Evolutionary conservation across 2,888 invertebrate species (phyloP).

Genomic region (Phyllotreta striolata): DNA sequence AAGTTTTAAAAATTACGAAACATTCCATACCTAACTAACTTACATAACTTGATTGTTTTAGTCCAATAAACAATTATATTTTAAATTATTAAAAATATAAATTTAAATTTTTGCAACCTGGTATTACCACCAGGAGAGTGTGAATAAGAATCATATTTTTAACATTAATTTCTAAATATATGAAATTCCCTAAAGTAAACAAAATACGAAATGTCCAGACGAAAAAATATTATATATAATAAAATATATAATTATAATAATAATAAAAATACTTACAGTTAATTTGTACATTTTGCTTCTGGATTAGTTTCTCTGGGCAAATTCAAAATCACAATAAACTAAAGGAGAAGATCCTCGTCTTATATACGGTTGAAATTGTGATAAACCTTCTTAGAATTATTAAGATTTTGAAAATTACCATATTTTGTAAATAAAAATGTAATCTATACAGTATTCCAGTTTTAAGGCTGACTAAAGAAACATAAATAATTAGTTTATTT

Average conservation of each 20-base stretch:
- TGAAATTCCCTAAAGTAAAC: no score
- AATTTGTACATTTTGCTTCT: constrained; percentile 3
- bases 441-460: constrained; percentile 3
- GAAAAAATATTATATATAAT: neutral
- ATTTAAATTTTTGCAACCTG: no score
- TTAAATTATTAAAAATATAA: no score
- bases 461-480: neutral
- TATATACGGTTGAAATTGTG: constrained; percentile 4
- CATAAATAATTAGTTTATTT: neutral
- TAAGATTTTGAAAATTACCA: constrained; percentile 4
- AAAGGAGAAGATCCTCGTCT: neutral
- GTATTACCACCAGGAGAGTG: no score
- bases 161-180: no score
- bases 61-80: no score
- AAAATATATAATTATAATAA: neutral
- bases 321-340: neutral
- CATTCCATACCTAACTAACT: no score
- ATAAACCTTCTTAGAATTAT: constrained; percentile 8
- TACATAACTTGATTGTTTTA: no score
- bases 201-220: no score
- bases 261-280: constrained; percentile 3
- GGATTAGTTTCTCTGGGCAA: neutral
- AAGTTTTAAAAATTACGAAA: no score
- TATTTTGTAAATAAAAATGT: constrained; percentile 11
- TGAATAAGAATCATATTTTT: no score